These are phyloP conservation scores for Pteria penguin DNA, from an alignment of 2,888 invertebrate genomes.

Conservation along the genomic window DNA sequence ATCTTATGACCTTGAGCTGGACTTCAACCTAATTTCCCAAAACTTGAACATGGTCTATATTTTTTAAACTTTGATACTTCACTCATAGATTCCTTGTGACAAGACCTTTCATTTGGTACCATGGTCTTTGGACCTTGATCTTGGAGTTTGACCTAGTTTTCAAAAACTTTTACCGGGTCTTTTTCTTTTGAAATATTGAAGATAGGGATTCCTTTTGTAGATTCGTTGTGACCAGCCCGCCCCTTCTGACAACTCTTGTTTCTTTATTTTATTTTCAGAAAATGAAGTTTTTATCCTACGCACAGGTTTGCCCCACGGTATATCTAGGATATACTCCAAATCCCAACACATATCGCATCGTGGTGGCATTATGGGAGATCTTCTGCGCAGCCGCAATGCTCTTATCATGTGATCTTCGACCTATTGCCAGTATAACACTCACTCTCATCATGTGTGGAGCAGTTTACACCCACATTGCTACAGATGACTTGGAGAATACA, in stretches of 20 bases:
- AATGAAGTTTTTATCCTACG: neutral
- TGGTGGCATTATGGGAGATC: slow-evolving; percentile 5
- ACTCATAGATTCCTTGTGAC: no score
- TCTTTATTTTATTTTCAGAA: neutral
- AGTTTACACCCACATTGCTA: neutral
- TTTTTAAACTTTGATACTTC: no score
- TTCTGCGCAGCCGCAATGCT: neutral
- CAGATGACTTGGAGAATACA: neutral
- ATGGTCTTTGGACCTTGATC: no score
- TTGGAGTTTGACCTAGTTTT: no score
- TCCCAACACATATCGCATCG: neutral
- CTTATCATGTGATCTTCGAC: neutral
- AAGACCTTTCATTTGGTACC: no score
- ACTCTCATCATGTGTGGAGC: slow-evolving; percentile 3
- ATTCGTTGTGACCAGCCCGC: neutral
- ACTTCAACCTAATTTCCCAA: no score
- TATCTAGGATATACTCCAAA: slow-evolving; percentile 4
- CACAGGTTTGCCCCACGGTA: neutral
- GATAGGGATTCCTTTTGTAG: no score
- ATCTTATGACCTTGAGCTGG: no score
- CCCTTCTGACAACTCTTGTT: neutral
- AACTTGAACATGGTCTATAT: no score
- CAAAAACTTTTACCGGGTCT: no score
- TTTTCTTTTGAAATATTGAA: no score
- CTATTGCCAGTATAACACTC: neutral